Percentiles rank a stretch among this genome's conserved stretches.
phyloP scores from a whole-genome alignment of 2,888 invertebrate genomes.

The Microplitis manilae region DNA sequence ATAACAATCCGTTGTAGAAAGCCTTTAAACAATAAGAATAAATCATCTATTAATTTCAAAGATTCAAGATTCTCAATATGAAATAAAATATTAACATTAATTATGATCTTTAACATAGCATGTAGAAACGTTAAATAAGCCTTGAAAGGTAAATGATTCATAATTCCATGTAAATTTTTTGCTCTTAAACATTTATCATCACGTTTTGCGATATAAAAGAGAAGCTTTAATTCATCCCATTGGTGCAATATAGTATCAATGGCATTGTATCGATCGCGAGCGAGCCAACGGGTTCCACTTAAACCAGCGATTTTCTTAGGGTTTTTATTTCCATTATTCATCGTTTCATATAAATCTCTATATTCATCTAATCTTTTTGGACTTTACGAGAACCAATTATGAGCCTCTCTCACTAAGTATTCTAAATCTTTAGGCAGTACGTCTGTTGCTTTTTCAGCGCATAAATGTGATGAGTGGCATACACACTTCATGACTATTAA shows the following conservation, averaged over 20 bases:
- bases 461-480: no score
- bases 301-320: no score
- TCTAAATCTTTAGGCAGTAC: no score
- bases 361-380: no score
- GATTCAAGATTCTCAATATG: slow-evolving; percentile 54
- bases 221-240: slow-evolving; percentile 51
- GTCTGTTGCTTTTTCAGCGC: no score
- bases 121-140: slow-evolving; percentile 52
- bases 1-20: slow-evolving; percentile 44
- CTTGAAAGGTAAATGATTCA: slow-evolving; percentile 48
- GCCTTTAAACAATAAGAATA: slow-evolving; percentile 49
- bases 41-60: slow-evolving; percentile 46
- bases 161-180: slow-evolving; percentile 53
- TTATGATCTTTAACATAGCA: slow-evolving; percentile 50
- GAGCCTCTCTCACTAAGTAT: no score
- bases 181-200: slow-evolving; percentile 55
- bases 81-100: slow-evolving; percentile 46
- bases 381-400: no score
- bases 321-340: no score
- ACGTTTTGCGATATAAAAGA: slow-evolving; percentile 47
- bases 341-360: no score
- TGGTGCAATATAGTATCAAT: slow-evolving; percentile 44
- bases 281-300: no score
- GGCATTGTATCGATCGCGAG: no score
- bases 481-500: no score